phyloP scores from a whole-genome alignment of 1,140 invertebrate species.

The Drosophila littoralis region DNA sequence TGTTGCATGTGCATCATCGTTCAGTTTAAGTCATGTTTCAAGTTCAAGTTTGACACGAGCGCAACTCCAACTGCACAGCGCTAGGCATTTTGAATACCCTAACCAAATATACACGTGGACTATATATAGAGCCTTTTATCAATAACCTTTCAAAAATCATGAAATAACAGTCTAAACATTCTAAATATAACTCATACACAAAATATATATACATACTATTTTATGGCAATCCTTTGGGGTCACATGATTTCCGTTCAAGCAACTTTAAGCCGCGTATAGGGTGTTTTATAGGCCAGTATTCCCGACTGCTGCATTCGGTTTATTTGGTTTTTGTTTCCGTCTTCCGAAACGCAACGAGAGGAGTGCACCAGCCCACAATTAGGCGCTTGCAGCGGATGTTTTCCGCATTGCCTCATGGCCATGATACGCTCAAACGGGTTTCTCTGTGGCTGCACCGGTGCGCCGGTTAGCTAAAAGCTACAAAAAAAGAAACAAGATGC shows the following conservation, averaged over 20 bases:
- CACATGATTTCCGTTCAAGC: not conserved
- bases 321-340: constrained; percentile 58
- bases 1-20: constrained; percentile 43
- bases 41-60: constrained; percentile 70
- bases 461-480: constrained; percentile 15
- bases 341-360: constrained; percentile 59
- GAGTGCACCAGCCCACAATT: constrained; percentile 57
- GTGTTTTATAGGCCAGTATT: not conserved
- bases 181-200: too few relatives aligned
- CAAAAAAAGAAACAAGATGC: constrained; percentile 5
- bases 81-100: constrained; percentile 16
- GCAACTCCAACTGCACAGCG: not conserved
- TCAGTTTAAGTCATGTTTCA: constrained; percentile 54
- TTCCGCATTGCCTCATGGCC: constrained; percentile 69
- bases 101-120: not conserved
- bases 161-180: too few relatives aligned
- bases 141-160: too few relatives aligned
- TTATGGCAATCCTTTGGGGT: too few relatives aligned
- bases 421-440: constrained; percentile 67
- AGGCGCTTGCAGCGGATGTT: constrained; percentile 43
- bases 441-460: constrained; percentile 17
- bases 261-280: not conserved
- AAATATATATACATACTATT: too few relatives aligned
- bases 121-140: too few relatives aligned
- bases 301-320: not conserved